Percentiles rank a stretch among this genome's conserved stretches.
Conservation (phyloP, 2,888 invertebrate species). For the Dynastes grantii region DNA sequence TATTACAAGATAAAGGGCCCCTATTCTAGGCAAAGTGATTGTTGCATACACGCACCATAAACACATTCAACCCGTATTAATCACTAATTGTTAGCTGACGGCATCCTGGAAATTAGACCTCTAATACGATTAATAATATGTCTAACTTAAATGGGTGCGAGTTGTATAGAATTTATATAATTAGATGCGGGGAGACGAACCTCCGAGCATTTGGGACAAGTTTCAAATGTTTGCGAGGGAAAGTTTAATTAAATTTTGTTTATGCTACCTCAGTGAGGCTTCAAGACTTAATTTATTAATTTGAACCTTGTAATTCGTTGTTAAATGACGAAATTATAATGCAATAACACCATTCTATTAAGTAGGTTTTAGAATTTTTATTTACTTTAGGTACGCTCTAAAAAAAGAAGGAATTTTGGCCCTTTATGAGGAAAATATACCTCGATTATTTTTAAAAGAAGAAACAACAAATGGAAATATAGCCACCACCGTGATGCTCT, state of each 20-base stretch:
- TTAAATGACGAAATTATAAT: too few relatives aligned
- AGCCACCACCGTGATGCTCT: too few relatives aligned
- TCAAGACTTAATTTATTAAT: neutral
- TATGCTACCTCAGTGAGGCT: neutral
- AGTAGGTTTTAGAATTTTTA: too few relatives aligned
- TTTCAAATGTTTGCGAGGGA: slow-evolving; percentile 4
- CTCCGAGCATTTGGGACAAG: neutral
- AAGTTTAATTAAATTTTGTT: neutral
- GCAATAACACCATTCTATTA: too few relatives aligned
- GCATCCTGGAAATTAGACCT: neutral
- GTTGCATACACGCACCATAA: neutral
- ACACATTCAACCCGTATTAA: slow-evolving; percentile 5
- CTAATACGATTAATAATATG: slow-evolving; percentile 1
- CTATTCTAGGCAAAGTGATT: neutral
- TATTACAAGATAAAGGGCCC: neutral
- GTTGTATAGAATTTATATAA: slow-evolving; percentile 6
- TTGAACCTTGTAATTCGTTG: neutral
- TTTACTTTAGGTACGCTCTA: too few relatives aligned
- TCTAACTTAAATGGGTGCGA: neutral
- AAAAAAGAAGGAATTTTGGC: too few relatives aligned
- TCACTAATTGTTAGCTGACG: slow-evolving; percentile 5
- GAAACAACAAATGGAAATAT: too few relatives aligned
- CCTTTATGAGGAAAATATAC: too few relatives aligned
- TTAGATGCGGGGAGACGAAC: neutral
- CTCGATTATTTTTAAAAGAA: too few relatives aligned